These are phyloP conservation scores for Thunnus thynnus DNA, from an alignment of 2,113 vertebrate species.

Conservation along the genomic window DNA sequence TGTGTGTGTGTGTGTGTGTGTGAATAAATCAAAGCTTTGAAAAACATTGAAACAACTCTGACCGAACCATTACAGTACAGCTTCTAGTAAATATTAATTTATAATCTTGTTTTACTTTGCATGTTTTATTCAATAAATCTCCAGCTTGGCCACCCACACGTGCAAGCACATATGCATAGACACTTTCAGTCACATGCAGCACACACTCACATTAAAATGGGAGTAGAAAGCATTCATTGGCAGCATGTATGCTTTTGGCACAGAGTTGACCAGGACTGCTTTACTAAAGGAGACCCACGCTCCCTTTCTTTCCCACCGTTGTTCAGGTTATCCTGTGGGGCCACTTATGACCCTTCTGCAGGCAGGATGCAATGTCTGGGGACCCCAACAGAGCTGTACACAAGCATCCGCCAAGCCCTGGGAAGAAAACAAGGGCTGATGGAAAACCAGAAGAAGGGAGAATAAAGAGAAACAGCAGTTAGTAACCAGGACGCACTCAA, in stretches of 20 bases:
- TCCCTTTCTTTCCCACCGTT: conserved; percentile 84
- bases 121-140: background rate
- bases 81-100: background rate
- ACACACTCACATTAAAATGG: conserved; percentile 69
- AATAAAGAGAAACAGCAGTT: conserved; percentile 78
- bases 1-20: conserved; percentile 1
- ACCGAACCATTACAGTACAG: background rate
- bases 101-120: background rate
- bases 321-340: conserved; percentile 87
- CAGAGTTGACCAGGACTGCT: conserved; percentile 56
- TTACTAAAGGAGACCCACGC: conserved; percentile 73
- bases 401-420: conserved; percentile 85
- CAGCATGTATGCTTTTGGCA: conserved; percentile 72
- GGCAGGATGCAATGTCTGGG: conserved; percentile 87
- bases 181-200: conserved; percentile 49
- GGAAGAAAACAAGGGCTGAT: conserved; percentile 84
- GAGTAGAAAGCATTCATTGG: conserved; percentile 61
- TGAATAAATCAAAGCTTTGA: conserved; percentile 33
- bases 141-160: background rate
- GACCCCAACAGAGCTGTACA: conserved; percentile 80
- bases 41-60: conserved; percentile 4
- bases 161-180: conserved; percentile 11
- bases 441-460: conserved; percentile 76
- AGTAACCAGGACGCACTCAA: conserved; percentile 82
- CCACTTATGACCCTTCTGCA: conserved; percentile 81